Conservation (phyloP, 2,113 vertebrate genomes). For the Symphodus melops region DNA sequence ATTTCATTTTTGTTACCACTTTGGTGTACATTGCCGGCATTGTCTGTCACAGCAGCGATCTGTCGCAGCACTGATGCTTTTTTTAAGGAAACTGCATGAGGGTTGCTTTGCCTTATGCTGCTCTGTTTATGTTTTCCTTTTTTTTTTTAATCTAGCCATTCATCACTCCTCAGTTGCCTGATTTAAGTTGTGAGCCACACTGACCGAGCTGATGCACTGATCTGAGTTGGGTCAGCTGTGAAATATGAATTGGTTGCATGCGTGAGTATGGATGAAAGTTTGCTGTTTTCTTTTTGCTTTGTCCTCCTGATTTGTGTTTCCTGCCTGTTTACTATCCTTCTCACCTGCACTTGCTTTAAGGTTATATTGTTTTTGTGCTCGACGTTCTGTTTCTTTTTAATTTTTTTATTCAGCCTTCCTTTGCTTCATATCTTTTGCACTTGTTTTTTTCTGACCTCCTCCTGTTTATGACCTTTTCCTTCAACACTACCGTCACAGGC, state of each 20-base stretch:
- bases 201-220: conserved; percentile 70
- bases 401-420: neutral
- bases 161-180: conserved; percentile 75
- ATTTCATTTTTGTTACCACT: conserved; percentile 23
- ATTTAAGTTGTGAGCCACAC: conserved; percentile 77
- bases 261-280: conserved; percentile 71
- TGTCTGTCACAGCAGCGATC: conserved; percentile 25
- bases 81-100: conserved; percentile 44
- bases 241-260: conserved; percentile 75
- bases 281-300: neutral
- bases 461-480: conserved; percentile 4
- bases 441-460: conserved; percentile 6
- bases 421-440: conserved; percentile 4
- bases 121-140: conserved; percentile 67
- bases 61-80: conserved; percentile 40
- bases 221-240: conserved; percentile 73
- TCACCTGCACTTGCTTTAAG: neutral
- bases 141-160: conserved; percentile 74
- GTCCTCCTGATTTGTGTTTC: conserved; percentile 1
- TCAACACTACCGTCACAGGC: conserved; percentile 81
- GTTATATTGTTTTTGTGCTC: conserved; percentile 15
- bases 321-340: neutral
- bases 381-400: neutral
- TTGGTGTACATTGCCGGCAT: conserved; percentile 19
- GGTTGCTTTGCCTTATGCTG: conserved; percentile 62